Base-by-base conservation (phyloP, 2,113 vertebrate species). In the Apteryx owenii region DNA sequence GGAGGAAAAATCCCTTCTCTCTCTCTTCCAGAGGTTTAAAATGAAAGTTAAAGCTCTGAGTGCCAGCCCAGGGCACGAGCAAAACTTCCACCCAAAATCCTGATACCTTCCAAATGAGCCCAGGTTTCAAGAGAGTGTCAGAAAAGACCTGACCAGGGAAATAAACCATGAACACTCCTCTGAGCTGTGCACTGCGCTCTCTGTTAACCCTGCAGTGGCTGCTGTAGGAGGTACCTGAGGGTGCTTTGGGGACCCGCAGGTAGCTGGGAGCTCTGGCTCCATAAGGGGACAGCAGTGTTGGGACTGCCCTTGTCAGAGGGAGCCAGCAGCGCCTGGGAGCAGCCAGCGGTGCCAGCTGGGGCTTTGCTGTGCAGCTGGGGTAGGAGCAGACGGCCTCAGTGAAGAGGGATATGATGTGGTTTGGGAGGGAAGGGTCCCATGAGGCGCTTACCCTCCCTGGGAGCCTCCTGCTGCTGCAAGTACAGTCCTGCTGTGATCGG, bases 71-170 rank as follows among this genome's bases (percentile, higher is more conserved):
- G 21, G 22, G 17, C 68, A 21, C 22, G 15, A 96, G 66, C 50
- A 83, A 51, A 18, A 28, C 62, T 90, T 96, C 93, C 54, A 85
- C 87, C 61, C 76, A 9, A 62, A 96, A 94, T 51, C 33, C 17
- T 77, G 22, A 90, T 78, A 82, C 75, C 66, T 95, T 95, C 90
- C 65, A 90, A 81, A 96, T 83, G 81, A 84, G n/a, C 36, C 62
- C 88, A 42, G 5, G 19, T 85, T 81, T 79, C n/a, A 79, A 66
- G n/a, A 21, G 29, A n/a, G 15, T 23, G 22, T 62, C 70, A 48
- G 46, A 94, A 48, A 48, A 84, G 68, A 83, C 38, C 71, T 44
- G 46, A 79, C 28, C n/a, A 66, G 73, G 62, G 46, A 65, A 89
- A 73, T 5, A 12, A 82, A 82, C 71, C 33, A 6, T 21, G 58